Base-by-base conservation (phyloP, 2,113 vertebrate genomes). In the Tonatia bakeri region DNA sequence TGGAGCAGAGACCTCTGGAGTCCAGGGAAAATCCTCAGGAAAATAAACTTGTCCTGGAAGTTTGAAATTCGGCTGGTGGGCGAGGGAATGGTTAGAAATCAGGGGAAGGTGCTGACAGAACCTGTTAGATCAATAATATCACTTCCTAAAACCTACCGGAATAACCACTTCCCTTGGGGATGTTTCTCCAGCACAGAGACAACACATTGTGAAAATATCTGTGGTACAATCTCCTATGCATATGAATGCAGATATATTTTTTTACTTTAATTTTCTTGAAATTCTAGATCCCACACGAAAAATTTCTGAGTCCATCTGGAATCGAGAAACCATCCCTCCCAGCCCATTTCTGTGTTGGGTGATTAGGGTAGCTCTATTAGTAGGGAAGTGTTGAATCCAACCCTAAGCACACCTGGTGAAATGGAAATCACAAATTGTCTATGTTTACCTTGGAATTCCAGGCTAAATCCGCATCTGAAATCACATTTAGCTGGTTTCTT, bases 81-180 rank as follows among this genome's bases (percentile, higher is more conserved):
- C 13, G 94, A 47, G 7, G 4, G 75, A 76, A 80, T 91, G 19
- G 8, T 50, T 69, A 87, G 26, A 61, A 94, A 38, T 70, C 4
- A 72, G 1, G 31, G 11, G 36, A 45, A 0, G 9, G 7, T 6
- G 22, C 1, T 15, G 16, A 59, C 7, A 6, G 36, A 2, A 2
- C 45, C 38, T 81, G 24, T 14, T 31, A 38, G 0, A 54, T 7
- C 6, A 47, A 64, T 64, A 47, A 69, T 47, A n/a, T 19, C 81
- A 36, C n/a, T 87, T 84, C 16, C 17, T 81, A 59, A 84, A 81
- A 22, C 24, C 45, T 40, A 33, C 7, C 16, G 40, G 33, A 31
- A 40, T 19, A 87, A 47, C 6, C 9, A 64, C 2, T 75, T 94
- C 14, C 13, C 40, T 26, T 56, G 26, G 3, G 16, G 20, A 50